Evolutionary conservation across 2,888 invertebrate species (phyloP), one percentile per base, ranked within the genome.

Genomic region (Lasioglossum oenotherae): DNA sequence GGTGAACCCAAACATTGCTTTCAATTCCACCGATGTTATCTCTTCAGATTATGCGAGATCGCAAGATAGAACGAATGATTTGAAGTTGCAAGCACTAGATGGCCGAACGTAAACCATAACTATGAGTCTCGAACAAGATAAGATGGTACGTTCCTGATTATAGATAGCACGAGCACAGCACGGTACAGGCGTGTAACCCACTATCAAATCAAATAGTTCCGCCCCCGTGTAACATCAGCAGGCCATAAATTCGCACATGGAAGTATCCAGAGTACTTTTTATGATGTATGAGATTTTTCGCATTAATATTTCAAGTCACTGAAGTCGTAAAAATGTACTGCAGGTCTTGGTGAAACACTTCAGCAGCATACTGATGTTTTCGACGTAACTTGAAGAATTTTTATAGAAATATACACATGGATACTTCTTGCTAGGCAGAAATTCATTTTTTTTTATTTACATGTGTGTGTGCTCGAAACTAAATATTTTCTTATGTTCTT

Each of bases 211-310:
- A 14, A 71, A 71, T 27, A 12, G 14, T 71, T n/a, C 41, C 38
- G 71, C 71, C 71, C 71, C 41, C 41, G 12, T n/a, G 41, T 71
- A 71, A 41, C 71, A 38, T 71, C 71, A 41, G 38, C 71, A 71
- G 71, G 23, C 14, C 41, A n/a, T 41, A 71, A n/a, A n/a, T 71
- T n/a, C 12, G 41, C 69, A 0, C 23, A 14, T 35, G n/a, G n/a
- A 41, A 41, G 41, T 71, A 38, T 71, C 35, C 6, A 2, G 41
- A 41, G 35, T 41, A 71, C n/a, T 12, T n/a, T 71, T n/a, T 41
- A 41, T 41, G 41, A 71, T 71, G 71, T 41, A 41, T 71, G 38
- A 41, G n/a, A 71, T 71, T 71, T 35, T 69, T 69, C 35, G 64
- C 38, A 69, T 69, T 69, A 69, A 69, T 35, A 38, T 38, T 38